Base-by-base conservation (phyloP, 1,140 invertebrate genomes). In the Asobara japonica region DNA sequence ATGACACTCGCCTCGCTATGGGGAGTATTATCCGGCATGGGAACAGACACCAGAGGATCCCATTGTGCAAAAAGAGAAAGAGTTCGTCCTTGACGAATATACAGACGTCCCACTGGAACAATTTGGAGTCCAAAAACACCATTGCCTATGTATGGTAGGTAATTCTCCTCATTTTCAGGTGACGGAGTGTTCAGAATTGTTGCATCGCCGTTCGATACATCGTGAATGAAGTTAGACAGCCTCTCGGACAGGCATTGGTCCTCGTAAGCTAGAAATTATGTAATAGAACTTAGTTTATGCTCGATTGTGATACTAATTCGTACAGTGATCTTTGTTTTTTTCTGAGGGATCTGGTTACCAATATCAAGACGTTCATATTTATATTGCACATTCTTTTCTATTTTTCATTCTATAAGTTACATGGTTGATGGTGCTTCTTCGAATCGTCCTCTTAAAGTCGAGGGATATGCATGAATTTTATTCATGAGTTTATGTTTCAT, bases 101-200 rank as follows among this genome's bases (percentile, higher is more conserved):
- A 92, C 11, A 96, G 77, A 68, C 90, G 89, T 36, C 91, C 89
- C 71, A 93, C 89, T 27, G 90, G 88, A 68, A 90, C 86, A 20
- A 95, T 82, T 31, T 91, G 87, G 22, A 93, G 76, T 0, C 93
- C 94, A 74, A 95, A 86, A 62, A 92, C 85, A 3, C 94, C 94
- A 89, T 96, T 95, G 65, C 94, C 94, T 29, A 94, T 89, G 83
- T 94, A 95, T 78, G 93, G 92, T 78, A 93, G 88, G 3, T 48
- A 20, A 22, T 22, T 38, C 8, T 27, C 20, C 10, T 20, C 11
- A 31, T 36, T 81, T 25, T 86, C 80, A 3, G 87, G 85, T 56
- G 88, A 78, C 62, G 90, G 89, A 77, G 90, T 83, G 73, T 90
- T 89, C 73, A 91, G 88, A 70, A 95, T 87, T 80, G 93, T 92